Evolutionary conservation across 64 coral and sea anemone species (phyloP).

Genomic region (Dendrophyllia cribrosa): DNA sequence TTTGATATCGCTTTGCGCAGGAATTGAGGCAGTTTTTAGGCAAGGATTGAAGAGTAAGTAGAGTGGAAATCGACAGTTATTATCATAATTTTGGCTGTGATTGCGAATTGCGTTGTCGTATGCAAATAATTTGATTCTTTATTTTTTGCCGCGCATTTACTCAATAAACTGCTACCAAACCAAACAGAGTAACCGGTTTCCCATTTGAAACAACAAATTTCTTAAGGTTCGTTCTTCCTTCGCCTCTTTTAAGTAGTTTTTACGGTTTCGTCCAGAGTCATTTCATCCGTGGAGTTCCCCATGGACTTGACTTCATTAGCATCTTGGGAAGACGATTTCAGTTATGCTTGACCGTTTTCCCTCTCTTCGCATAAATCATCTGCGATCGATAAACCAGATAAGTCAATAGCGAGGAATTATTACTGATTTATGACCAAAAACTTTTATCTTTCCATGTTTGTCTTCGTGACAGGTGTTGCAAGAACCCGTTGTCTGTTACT

Average conservation of each 20-base stretch:
- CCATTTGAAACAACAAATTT: not conserved
- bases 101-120: not conserved
- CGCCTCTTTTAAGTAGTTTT: not conserved
- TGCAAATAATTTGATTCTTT: not conserved
- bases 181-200: not conserved
- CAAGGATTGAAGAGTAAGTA: conserved; percentile 68
- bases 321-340: not conserved
- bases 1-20: conserved; percentile 37
- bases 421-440: conserved; percentile 25
- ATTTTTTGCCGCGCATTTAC: not conserved
- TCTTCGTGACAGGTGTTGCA: conserved; percentile 2
- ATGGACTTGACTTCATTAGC: not conserved
- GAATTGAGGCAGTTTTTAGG: conserved; percentile 44
- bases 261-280: not conserved
- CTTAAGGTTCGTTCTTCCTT: not conserved
- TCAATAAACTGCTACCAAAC: not conserved
- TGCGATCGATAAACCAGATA: not conserved
- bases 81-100: conserved; percentile 2
- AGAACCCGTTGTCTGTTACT: conserved; percentile 28
- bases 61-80: not conserved
- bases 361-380: not conserved
- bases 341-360: not conserved
- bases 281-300: conserved; percentile 24
- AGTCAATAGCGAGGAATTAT: not conserved
- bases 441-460: not conserved